phyloP scores from a whole-genome alignment of 2,797 vertebrate genomes.

The Crypturellus tataupa region DNA sequence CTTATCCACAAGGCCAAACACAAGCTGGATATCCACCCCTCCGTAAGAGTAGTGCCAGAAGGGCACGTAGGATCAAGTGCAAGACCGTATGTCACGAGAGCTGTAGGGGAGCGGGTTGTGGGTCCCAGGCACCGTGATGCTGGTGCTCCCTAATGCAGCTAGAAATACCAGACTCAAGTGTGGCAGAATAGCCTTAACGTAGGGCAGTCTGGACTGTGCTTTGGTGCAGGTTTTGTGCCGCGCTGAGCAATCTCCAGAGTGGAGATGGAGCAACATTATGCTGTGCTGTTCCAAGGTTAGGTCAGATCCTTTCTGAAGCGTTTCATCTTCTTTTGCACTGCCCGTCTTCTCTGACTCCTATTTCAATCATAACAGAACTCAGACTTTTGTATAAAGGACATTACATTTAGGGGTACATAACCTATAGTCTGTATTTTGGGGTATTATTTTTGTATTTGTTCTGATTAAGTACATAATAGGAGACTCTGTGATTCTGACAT shows the following conservation, averaged over 20 bases:
- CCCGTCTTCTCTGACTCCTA: neutral
- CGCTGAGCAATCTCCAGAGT: conserved; percentile 29
- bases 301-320: neutral
- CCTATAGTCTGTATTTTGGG: neutral
- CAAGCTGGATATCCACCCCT: neutral
- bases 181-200: conserved; percentile 44
- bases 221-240: neutral
- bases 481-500: neutral
- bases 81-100: neutral
- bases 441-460: neutral
- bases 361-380: neutral
- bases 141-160: neutral
- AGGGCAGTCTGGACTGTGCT: conserved; percentile 2
- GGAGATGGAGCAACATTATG: neutral
- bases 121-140: fast-evolving
- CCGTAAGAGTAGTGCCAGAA: neutral
- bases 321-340: neutral
- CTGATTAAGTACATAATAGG: neutral
- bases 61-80: fast-evolving
- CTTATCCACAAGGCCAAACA: neutral
- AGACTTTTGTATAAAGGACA: neutral
- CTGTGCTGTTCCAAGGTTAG: neutral
- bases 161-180: conserved; percentile 19
- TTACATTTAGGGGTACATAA: neutral
- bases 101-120: neutral